A percentile compares a stretch with the other conserved stretches of the same genome.
phyloP scores from a whole-genome alignment of 2,888 invertebrate genomes.

The Ormia ochracea region DNA sequence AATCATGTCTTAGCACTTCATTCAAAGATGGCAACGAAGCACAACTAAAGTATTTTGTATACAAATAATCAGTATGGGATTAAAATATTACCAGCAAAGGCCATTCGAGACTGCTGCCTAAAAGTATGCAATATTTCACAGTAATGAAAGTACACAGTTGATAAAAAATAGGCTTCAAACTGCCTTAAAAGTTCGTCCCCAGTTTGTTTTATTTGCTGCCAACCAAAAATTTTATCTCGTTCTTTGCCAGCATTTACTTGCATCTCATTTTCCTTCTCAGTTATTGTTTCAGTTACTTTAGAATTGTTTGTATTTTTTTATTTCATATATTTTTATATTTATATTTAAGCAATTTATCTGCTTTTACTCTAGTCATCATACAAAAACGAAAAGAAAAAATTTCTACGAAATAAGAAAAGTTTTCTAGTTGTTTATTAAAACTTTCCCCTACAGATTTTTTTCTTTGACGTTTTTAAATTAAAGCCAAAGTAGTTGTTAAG shows the following conservation, averaged over 20 bases:
- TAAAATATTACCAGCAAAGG: background rate
- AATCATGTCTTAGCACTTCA: no score
- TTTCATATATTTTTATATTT: no score
- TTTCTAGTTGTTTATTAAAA: slow-evolving; percentile 8
- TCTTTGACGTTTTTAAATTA: slow-evolving; percentile 34
- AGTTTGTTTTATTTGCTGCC: slow-evolving; percentile 19
- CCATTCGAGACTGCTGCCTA: slow-evolving; percentile 5
- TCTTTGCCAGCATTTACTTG: slow-evolving; percentile 1
- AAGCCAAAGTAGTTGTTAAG: slow-evolving; percentile 49
- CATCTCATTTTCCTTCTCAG: background rate
- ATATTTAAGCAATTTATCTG: slow-evolving; percentile 28
- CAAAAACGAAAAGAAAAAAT: background rate
- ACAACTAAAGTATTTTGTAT: no score
- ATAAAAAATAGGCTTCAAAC: background rate
- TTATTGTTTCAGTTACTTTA: slow-evolving; percentile 9
- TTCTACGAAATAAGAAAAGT: slow-evolving; percentile 18
- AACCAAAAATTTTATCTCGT: slow-evolving; percentile 3
- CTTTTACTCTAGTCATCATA: background rate
- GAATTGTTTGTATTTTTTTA: background rate
- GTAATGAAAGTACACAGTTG: background rate
- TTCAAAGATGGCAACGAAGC: no score
- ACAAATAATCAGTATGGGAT: no score
- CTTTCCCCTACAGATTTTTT: background rate
- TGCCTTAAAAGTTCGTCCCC: slow-evolving; percentile 25
- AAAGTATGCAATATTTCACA: slow-evolving; percentile 7